A percentile compares a stretch with the other conserved stretches of the same genome.
These are phyloP conservation scores for Dascyllus trimaculatus DNA, from an alignment of 2,113 vertebrate species.

Conservation along the genomic window DNA sequence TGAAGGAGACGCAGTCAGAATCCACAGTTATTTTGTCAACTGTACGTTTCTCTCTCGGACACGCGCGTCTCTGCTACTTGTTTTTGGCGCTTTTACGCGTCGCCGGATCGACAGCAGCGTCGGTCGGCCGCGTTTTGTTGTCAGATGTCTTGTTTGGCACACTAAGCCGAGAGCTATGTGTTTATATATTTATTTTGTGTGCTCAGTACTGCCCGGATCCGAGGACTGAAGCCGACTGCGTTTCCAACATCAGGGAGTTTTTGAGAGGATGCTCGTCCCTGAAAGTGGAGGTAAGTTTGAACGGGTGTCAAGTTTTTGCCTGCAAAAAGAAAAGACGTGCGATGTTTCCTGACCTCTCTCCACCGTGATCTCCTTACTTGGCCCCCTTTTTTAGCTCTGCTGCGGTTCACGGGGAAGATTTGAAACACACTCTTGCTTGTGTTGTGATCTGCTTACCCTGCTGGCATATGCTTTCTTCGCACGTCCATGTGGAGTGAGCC, in stretches of 20 bases:
- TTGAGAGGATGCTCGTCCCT: constrained; percentile 90
- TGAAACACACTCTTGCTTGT: constrained; percentile 39
- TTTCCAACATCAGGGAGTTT: constrained; percentile 93
- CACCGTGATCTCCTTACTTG: constrained; percentile 6
- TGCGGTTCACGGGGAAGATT: constrained; percentile 18
- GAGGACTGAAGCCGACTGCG: constrained; percentile 91
- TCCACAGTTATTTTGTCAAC: constrained; percentile 62
- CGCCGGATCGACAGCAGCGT: neutral
- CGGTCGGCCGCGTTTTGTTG: neutral
- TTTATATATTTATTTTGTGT: constrained; percentile 59
- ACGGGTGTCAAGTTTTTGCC: constrained; percentile 4
- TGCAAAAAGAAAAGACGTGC: neutral
- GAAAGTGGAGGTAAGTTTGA: constrained; percentile 94
- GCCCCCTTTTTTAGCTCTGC: neutral
- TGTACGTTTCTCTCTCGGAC: constrained; percentile 4
- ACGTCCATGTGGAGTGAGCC: constrained; percentile 53
- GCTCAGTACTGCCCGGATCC: constrained; percentile 92
- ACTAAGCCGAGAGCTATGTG: constrained; percentile 54
- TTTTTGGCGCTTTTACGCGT: neutral
- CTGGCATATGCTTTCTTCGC: constrained; percentile 51
- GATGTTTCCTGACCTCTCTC: constrained; percentile 22
- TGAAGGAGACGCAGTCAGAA: constrained; percentile 63
- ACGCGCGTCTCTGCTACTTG: neutral
- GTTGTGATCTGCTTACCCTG: constrained; percentile 52
- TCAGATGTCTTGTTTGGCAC: constrained; percentile 25